Conservation (phyloP, 2,888 invertebrate genomes). For the Pristionchus arcanus region DNA sequence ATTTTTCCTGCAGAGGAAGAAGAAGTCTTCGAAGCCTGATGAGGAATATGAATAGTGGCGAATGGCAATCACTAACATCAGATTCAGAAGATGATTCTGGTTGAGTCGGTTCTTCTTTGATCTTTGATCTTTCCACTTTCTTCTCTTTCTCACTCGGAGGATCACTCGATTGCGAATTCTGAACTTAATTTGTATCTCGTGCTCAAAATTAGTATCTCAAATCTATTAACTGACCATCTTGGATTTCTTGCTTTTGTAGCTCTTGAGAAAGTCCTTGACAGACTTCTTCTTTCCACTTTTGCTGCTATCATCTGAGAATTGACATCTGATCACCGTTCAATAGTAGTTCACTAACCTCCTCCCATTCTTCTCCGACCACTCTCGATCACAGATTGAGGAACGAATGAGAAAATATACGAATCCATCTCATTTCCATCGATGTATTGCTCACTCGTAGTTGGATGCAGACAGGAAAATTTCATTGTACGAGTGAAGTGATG, state of each 20-base stretch:
- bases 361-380: conserved; percentile 23
- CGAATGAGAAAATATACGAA: neutral
- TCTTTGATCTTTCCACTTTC: neutral
- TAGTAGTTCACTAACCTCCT: neutral
- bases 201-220: no score
- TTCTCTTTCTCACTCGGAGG: conserved; percentile 19
- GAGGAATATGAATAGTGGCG: neutral
- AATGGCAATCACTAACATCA: neutral
- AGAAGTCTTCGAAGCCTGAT: neutral
- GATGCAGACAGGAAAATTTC: conserved; percentile 35
- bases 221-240: neutral
- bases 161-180: conserved; percentile 2
- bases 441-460: neutral
- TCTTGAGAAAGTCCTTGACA: conserved; percentile 25
- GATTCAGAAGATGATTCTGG: conserved; percentile 4
- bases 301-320: conserved; percentile 25
- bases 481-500: neutral
- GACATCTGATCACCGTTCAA: neutral
- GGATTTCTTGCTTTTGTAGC: conserved; percentile 12
- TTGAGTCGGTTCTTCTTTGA: neutral
- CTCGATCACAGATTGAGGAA: neutral
- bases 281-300: conserved; percentile 25
- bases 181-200: neutral
- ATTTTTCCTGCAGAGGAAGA: neutral
- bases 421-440: neutral